These are phyloP conservation scores for Mixornis gularis DNA, from an alignment of 2,113 vertebrate genomes.

Conservation along the genomic window DNA sequence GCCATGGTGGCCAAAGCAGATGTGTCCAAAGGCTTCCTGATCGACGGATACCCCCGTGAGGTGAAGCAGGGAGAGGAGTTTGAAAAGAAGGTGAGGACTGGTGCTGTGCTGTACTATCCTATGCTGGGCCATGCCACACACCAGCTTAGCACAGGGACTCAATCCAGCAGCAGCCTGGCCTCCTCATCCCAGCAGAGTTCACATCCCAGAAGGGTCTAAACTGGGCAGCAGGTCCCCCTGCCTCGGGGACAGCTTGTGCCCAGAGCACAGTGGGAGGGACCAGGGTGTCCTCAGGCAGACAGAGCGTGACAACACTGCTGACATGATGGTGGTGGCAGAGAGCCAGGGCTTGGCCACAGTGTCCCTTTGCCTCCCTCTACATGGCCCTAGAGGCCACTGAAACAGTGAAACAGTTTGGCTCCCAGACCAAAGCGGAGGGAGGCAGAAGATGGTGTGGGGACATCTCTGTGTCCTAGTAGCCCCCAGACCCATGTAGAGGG, in stretches of 20 bases:
- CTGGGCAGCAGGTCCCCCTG: not conserved
- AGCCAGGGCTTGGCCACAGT: not conserved
- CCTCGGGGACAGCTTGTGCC: not conserved
- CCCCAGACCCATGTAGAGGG: accelerated
- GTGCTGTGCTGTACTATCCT: accelerated
- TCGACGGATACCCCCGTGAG: slow-evolving; percentile 94
- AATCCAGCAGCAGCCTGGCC: not conserved
- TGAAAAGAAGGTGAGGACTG: slow-evolving; percentile 85
- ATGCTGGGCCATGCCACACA: not conserved
- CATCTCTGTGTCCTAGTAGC: not conserved
- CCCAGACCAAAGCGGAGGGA: not conserved
- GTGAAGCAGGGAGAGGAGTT: slow-evolving; percentile 96
- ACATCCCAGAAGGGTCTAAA: not conserved
- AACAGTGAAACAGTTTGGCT: not conserved
- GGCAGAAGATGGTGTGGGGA: not conserved
- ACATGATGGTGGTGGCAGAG: not conserved
- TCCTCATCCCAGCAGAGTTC: not conserved
- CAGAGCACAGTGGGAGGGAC: not conserved
- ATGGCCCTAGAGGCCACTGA: not conserved
- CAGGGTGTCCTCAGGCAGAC: not conserved
- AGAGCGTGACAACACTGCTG: not conserved
- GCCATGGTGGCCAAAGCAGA: slow-evolving; percentile 93
- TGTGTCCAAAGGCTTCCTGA: slow-evolving; percentile 90
- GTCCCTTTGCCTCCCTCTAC: not conserved
- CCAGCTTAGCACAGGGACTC: not conserved